Base-by-base conservation (phyloP, 2,888 invertebrate genomes). In the Coelopa pilipes region DNA sequence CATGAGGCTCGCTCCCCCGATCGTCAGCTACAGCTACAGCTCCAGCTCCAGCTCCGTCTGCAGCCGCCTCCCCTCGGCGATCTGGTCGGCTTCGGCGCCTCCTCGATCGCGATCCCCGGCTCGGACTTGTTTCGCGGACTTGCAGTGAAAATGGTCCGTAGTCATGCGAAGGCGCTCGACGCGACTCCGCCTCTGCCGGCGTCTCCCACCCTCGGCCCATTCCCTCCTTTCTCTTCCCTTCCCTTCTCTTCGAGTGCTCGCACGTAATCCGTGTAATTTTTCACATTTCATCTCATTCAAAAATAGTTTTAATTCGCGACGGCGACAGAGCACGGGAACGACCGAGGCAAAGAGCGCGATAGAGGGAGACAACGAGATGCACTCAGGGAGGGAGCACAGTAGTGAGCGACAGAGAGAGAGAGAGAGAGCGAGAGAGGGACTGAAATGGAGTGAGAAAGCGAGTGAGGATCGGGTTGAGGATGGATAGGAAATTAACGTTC, bases 201-300 rank as follows among this genome's bases (percentile, higher is more conserved):
- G 34, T 34, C 4, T 34, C 34, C 34, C 34, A 34, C 34, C 34
- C 34, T 7, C 34, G 34, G 2, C 34, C 34, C 34, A 34, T 34
- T 34, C 34, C 34, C 34, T 34, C 7, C 34, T 34, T 34, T 70
- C 34, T 2, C 34, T 34, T 7, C 34, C 2, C 34, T 34, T 7
- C 34, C 7, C 34, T 4, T 4, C 34, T 34, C 34, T 34, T 34
- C 34, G 4, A 34, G 2, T 7, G 34, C 34, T 34, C 34, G 34
- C 34, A 34, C 34, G 34, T 34, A 71, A 46, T 63, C 63, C 45
- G 17, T 50, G 50, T 71, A 63, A 71, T 71, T 71, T 71, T 71
- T 63, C 62, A 71, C 24, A 71, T 63, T 71, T 71, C 53, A 45
- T 50, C 50, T 34, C 53, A 46, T 57, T 72, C 53, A 53, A 53